Percentiles rank a stretch among this genome's conserved stretches.
Conservation (phyloP, 2,113 vertebrate genomes). For the Zingel zingel region DNA sequence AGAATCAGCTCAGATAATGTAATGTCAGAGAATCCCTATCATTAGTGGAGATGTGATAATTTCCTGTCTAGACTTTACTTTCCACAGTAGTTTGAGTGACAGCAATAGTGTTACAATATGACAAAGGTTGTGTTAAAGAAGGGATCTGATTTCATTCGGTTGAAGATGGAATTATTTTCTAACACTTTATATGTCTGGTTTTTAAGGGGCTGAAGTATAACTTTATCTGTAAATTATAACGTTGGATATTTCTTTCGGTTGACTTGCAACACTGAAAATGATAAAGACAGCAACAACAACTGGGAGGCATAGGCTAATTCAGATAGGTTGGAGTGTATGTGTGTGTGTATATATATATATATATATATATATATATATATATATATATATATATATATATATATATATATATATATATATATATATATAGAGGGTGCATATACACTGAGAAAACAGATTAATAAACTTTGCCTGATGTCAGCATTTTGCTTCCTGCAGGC, state of each 20-base stretch:
- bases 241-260: slow-evolving; percentile 20
- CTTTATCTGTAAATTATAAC: slow-evolving; percentile 30
- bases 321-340: slow-evolving; percentile 1
- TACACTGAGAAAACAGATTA: slow-evolving; percentile 48
- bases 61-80: slow-evolving; percentile 58
- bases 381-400: background rate
- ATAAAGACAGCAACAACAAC: slow-evolving; percentile 35
- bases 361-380: background rate
- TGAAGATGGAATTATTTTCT: slow-evolving; percentile 24
- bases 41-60: slow-evolving; percentile 71
- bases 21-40: slow-evolving; percentile 73
- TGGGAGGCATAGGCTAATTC: slow-evolving; percentile 40
- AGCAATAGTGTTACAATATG: slow-evolving; percentile 57
- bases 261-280: slow-evolving; percentile 40
- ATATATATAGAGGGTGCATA: background rate
- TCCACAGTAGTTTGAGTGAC: slow-evolving; percentile 60
- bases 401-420: background rate
- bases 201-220: slow-evolving; percentile 8
- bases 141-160: slow-evolving; percentile 20
- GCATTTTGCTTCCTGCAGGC: slow-evolving; percentile 70
- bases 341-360: background rate
- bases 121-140: slow-evolving; percentile 56
- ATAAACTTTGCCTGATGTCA: slow-evolving; percentile 70
- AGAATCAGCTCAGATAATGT: slow-evolving; percentile 61
- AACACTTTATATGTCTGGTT: background rate